Evolutionary conservation across 2,113 vertebrate species (phyloP).

Genomic region (Tetraodon nigroviridis): DNA sequence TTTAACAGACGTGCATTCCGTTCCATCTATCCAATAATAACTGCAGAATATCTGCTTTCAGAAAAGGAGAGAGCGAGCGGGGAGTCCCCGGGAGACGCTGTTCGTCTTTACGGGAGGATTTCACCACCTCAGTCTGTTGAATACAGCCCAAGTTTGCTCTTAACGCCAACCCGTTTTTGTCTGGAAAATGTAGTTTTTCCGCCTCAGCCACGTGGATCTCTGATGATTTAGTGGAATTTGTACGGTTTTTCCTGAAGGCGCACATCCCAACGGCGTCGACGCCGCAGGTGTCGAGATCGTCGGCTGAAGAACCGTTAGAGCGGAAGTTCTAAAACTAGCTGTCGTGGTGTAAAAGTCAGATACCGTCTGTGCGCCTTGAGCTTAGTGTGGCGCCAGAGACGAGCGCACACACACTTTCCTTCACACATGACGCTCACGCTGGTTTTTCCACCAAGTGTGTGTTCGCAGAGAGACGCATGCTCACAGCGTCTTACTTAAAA

Average conservation of each 20-base stretch:
- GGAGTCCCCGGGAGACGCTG: conserved; percentile 14
- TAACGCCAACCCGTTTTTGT: not conserved
- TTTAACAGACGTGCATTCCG: conserved; percentile 22
- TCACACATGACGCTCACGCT: conserved; percentile 11
- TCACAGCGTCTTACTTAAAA: conserved; percentile 43
- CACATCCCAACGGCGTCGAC: not conserved
- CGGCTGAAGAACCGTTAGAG: too few species aligned
- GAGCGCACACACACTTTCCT: conserved; percentile 19
- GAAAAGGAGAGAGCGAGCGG: conserved; percentile 9
- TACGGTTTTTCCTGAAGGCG: not conserved
- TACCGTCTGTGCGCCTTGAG: not conserved
- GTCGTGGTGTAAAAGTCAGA: too few species aligned
- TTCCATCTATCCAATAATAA: conserved; percentile 15
- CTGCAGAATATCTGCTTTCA: conserved; percentile 12
- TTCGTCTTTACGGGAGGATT: not conserved
- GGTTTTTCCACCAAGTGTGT: conserved; percentile 34
- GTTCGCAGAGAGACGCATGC: conserved; percentile 7
- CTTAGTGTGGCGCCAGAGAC: not conserved
- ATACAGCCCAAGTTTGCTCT: conserved; percentile 1
- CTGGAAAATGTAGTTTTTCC: not conserved
- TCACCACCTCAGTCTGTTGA: not conserved
- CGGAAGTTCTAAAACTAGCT: not conserved
- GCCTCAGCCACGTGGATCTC: not conserved
- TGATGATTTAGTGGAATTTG: not conserved
- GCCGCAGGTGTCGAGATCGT: too few species aligned